Conservation (phyloP, 1,140 invertebrate genomes). For the Metopolophium dirhodum region DNA sequence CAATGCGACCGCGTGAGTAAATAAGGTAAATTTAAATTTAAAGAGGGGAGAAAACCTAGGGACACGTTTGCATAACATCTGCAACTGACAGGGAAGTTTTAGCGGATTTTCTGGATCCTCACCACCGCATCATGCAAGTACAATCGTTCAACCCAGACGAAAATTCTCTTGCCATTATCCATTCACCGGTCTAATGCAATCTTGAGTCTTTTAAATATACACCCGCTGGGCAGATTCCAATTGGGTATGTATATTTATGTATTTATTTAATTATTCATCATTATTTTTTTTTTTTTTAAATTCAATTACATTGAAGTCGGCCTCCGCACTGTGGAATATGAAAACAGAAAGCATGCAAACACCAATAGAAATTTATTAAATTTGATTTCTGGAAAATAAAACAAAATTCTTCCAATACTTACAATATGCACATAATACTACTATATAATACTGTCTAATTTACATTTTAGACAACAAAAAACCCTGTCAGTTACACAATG, state of each 20-base stretch:
- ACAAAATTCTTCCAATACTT: background rate
- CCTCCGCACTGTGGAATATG: background rate
- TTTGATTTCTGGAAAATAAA: background rate
- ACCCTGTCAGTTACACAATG: background rate
- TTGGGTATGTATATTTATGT: background rate
- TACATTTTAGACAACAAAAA: background rate
- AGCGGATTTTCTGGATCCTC: background rate
- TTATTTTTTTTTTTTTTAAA: background rate
- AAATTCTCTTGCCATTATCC: constrained; percentile 18
- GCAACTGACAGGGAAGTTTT: constrained; percentile 14
- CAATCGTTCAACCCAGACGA: background rate
- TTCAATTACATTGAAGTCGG: background rate
- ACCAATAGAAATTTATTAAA: background rate
- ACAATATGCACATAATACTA: background rate
- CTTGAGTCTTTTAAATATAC: background rate
- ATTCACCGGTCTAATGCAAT: background rate
- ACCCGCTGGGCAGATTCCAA: background rate
- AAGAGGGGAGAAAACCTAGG: background rate
- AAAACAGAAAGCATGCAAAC: background rate
- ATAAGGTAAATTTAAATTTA: constrained; percentile 48
- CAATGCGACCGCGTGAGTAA: background rate
- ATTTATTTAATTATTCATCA: background rate
- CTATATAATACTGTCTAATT: background rate
- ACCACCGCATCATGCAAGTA: too few species aligned
- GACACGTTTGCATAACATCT: constrained; percentile 24